Base-by-base conservation (phyloP, 1,140 invertebrate species). In the Macrobrachium rosenbergii region DNA sequence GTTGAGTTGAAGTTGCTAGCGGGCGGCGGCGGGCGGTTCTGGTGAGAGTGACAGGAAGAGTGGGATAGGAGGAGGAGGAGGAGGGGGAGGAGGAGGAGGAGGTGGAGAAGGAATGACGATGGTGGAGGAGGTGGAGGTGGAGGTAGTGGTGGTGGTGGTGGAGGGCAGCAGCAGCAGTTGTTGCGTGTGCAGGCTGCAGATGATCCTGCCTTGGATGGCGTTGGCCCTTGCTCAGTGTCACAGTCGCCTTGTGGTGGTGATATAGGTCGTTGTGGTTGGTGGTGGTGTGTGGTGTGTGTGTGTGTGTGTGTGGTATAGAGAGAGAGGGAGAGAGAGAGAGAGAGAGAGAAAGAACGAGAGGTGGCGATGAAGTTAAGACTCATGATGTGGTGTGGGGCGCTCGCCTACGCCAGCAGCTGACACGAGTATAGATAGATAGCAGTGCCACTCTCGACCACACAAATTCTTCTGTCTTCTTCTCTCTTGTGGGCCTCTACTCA, bases 201-300 rank as follows among this genome's bases (percentile, higher is more conserved):
- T 81, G 64, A 58, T 80, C 76, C 63, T 73, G 84, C 73, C 63
- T 73, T 73, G 52, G 83, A 77, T 77, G 84, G 84, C 77, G 69
- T 69, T 76, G 78, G 78, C 84, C 84, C 84, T 87, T 67, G 52
- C 77, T 87, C 84, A 87, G 78, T 87, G 84, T 87, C 78, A 81
- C 84, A 87, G 78, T 87, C 69, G 84, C 84, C 84, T 87, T 81
- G 84, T 81, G 84, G 67, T 87, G 84, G 84, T 87, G 84, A 87
- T 87, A 77, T 77, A 77, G 67, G 78, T 67, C 73, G 84, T 87
- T 77, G 78, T 87, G 72, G 84, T 72, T 81, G 84, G 84, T 75
- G 78, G 84, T 87, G 84, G 81, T 87, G 84, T 59, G 84, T 52
- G 10, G 45, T 52, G 52, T 52, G 52, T 52, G 52, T 52, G 52